These are phyloP conservation scores for Drosophila leontia DNA, from an alignment of 1,140 invertebrate genomes.

Conservation along the genomic window DNA sequence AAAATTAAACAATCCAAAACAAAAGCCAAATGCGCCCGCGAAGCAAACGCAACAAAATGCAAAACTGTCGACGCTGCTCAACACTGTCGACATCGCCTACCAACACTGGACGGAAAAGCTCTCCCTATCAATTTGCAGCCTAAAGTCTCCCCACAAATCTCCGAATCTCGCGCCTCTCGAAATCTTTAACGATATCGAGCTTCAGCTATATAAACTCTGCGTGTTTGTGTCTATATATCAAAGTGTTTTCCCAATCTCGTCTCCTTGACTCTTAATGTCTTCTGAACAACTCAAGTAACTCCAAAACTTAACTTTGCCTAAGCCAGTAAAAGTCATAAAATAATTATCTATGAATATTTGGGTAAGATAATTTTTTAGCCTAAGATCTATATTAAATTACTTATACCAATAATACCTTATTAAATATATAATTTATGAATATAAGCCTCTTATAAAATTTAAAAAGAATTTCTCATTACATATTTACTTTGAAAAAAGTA, in stretches of 20 bases:
- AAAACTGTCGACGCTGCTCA: conserved; percentile 64
- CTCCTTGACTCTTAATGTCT: conserved; percentile 37
- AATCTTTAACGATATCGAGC: conserved; percentile 1
- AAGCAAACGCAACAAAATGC: conserved; percentile 80
- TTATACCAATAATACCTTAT: too few species aligned
- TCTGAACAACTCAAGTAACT: conserved; percentile 33
- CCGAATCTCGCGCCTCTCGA: neutral
- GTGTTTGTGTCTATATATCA: conserved; percentile 15
- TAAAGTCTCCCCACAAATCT: conserved; percentile 50
- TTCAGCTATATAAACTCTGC: conserved; percentile 20
- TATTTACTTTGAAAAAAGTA: neutral
- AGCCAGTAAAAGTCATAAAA: conserved; percentile 50
- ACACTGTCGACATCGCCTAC: conserved; percentile 59
- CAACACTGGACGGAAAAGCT: conserved; percentile 56
- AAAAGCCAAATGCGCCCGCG: conserved; percentile 73
- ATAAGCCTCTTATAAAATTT: neutral
- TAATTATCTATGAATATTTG: conserved; percentile 84
- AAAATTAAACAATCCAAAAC: conserved; percentile 24
- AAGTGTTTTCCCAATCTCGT: conserved; percentile 37
- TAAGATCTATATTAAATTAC: too few species aligned
- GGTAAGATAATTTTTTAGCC: conserved; percentile 53
- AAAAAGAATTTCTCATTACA: neutral
- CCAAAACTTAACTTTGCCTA: conserved; percentile 50
- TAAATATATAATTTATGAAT: neutral
- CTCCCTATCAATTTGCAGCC: conserved; percentile 29